Percentiles rank a stretch among this genome's conserved stretches.
Evolutionary conservation across 1,140 invertebrate species (phyloP).

Genomic region (Amyelois transitella): DNA sequence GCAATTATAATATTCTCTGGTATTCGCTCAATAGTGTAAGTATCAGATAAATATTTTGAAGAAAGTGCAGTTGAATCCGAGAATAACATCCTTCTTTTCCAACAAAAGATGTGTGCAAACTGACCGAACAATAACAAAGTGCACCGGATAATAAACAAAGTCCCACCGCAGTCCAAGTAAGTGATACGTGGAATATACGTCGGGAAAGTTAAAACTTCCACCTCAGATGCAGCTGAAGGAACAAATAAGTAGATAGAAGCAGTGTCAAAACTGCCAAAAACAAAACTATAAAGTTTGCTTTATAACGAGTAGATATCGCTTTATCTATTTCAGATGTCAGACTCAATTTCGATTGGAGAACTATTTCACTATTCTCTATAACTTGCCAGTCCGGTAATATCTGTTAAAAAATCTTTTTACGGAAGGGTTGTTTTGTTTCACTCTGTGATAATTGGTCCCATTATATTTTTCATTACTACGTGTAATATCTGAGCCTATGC

Average conservation of each 20-base stretch:
- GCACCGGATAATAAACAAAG: slow-evolving; percentile 37
- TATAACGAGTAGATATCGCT: slow-evolving; percentile 64
- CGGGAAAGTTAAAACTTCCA: slow-evolving; percentile 63
- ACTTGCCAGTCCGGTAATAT: slow-evolving; percentile 13
- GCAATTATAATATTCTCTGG: background rate
- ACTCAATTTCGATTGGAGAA: slow-evolving; percentile 58
- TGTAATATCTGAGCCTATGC: too few relatives aligned
- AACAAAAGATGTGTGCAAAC: slow-evolving; percentile 7
- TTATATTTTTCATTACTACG: background rate
- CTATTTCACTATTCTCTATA: slow-evolving; percentile 31
- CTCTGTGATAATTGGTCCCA: background rate
- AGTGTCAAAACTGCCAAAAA: slow-evolving; percentile 74
- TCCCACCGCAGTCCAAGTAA: slow-evolving; percentile 36
- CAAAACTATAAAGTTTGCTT: slow-evolving; percentile 75
- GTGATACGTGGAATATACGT: slow-evolving; percentile 52
- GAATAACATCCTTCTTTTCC: background rate
- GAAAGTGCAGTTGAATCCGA: background rate
- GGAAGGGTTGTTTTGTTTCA: background rate
- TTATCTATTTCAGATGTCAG: slow-evolving; percentile 69
- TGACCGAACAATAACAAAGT: slow-evolving; percentile 27
- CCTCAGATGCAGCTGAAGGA: slow-evolving; percentile 60
- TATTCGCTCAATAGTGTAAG: background rate
- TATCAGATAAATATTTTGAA: background rate
- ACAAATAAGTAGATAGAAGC: slow-evolving; percentile 71
- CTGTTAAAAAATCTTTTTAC: slow-evolving; percentile 2